These are phyloP conservation scores for Anas bernieri DNA, from an alignment of 2,797 vertebrate genomes.

Conservation along the genomic window DNA sequence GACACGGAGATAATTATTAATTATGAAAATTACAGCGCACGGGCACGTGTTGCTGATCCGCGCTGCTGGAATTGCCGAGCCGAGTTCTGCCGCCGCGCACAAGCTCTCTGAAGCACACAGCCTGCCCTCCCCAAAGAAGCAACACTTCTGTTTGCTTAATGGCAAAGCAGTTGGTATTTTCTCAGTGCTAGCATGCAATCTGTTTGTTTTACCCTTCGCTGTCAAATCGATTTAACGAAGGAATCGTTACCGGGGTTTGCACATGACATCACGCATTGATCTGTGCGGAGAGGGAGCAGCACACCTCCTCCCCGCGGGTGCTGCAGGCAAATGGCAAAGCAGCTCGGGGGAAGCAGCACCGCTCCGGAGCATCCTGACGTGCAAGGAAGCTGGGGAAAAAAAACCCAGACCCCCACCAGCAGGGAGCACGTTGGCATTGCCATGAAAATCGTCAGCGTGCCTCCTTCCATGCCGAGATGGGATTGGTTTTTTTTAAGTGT, in stretches of 20 bases:
- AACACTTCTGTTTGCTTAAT: background rate
- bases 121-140: background rate
- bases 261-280: background rate
- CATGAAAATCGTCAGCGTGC: background rate
- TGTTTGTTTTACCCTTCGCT: conserved; percentile 11
- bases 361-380: background rate
- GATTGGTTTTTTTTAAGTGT: background rate
- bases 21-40: background rate
- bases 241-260: background rate
- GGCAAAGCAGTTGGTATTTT: background rate
- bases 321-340: background rate
- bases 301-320: background rate
- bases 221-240: background rate
- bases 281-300: background rate
- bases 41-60: background rate
- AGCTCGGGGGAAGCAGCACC: background rate
- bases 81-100: background rate
- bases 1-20: background rate
- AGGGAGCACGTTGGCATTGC: accelerated
- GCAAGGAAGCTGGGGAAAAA: background rate
- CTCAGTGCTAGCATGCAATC: background rate
- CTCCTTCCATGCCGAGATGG: background rate
- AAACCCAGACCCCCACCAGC: background rate
- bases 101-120: background rate
- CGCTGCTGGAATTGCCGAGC: background rate